Evolutionary conservation across 2,797 vertebrate genomes (phyloP).

Genomic region (Botia almorhae): DNA sequence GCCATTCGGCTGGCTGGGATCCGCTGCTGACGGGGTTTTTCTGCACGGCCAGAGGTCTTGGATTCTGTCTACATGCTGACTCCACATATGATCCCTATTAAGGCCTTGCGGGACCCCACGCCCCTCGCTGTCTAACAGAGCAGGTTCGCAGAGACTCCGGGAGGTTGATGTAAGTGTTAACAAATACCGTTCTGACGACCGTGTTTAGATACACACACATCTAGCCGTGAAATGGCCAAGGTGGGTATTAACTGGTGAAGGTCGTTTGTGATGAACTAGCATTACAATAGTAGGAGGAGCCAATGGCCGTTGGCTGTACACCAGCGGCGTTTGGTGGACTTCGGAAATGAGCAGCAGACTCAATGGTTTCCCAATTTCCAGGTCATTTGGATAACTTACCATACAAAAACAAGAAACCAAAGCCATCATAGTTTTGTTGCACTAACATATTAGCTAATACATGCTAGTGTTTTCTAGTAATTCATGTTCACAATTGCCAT

Average conservation of each 20-base stretch:
- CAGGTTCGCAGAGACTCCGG: conserved; percentile 11
- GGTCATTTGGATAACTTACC: background rate
- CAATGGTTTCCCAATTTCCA: background rate
- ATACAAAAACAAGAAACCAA: background rate
- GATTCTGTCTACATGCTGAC: conserved; percentile 71
- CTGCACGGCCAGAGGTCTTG: conserved; percentile 52
- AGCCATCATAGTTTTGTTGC: no score
- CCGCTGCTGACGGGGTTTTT: conserved; percentile 48
- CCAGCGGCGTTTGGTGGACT: background rate
- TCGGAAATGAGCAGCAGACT: background rate
- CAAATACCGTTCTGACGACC: conserved; percentile 10
- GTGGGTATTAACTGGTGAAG: background rate
- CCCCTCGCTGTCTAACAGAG: conserved; percentile 36
- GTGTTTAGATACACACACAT: background rate
- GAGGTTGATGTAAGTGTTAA: conserved; percentile 54
- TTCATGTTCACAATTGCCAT: no score
- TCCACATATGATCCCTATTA: conserved; percentile 84
- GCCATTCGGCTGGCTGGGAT: conserved; percentile 46
- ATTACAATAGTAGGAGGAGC: background rate
- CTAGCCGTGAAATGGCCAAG: background rate
- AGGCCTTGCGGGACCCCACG: conserved; percentile 70
- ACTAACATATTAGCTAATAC: no score
- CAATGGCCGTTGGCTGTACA: background rate
- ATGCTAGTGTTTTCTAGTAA: no score
- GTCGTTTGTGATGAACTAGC: background rate